phyloP scores from a whole-genome alignment of 92 coral and sea anemone genomes.

The Paramuricea clavata region DNA sequence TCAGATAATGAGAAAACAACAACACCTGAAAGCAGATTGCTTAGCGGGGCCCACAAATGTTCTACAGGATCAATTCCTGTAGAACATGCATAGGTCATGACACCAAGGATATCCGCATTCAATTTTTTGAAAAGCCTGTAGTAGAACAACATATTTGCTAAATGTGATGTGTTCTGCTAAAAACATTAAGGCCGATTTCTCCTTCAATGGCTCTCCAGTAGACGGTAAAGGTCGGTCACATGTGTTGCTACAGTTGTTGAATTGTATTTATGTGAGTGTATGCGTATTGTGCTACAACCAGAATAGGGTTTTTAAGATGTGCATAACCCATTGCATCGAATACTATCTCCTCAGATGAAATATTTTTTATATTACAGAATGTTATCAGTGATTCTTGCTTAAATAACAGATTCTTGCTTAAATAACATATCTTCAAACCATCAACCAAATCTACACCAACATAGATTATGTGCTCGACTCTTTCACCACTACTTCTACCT shows the following conservation, averaged over 20 bases:
- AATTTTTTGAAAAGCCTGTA: neutral
- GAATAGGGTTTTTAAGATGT: neutral
- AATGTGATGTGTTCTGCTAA: conserved; percentile 27
- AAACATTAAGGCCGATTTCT: neutral
- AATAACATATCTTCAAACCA: too few relatives aligned
- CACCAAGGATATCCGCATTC: neutral
- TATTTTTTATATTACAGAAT: neutral
- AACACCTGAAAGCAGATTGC: neutral
- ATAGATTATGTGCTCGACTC: neutral
- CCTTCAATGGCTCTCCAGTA: neutral
- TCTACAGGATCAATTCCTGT: neutral
- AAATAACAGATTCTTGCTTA: neutral
- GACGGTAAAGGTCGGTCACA: neutral
- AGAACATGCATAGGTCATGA: neutral
- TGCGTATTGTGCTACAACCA: neutral
- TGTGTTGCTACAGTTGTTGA: neutral
- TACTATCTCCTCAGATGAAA: neutral
- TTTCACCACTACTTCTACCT: neutral
- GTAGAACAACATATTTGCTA: neutral
- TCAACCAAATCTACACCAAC: neutral
- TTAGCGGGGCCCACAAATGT: neutral
- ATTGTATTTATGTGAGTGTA: neutral
- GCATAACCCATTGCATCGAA: neutral
- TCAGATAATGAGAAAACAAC: neutral
- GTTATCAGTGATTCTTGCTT: neutral